Percentiles rank a stretch among this genome's conserved stretches.
These are phyloP conservation scores for Platysternon megacephalum DNA, from an alignment of 2,113 vertebrate species.

Conservation along the genomic window DNA sequence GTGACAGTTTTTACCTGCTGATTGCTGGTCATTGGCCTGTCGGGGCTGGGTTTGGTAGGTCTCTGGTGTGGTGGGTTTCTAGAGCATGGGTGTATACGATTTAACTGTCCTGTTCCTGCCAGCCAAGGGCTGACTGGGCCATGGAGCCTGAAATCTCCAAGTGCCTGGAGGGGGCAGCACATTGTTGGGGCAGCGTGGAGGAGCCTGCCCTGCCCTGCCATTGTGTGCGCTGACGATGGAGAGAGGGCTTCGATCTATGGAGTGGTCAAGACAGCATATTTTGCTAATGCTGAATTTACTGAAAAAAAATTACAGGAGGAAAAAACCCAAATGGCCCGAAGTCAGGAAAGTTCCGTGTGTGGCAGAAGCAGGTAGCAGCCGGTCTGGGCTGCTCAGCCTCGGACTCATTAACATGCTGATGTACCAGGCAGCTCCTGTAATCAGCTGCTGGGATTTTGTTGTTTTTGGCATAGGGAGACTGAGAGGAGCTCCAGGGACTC, in stretches of 20 bases:
- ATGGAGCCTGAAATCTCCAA: not conserved
- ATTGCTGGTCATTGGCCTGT: not conserved
- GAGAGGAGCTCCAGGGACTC: not conserved
- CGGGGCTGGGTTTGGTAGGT: not conserved
- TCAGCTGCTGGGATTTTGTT: not conserved
- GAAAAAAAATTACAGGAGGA: not conserved
- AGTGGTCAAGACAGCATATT: not conserved
- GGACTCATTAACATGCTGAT: not conserved
- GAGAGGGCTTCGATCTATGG: not conserved
- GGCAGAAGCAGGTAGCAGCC: not conserved
- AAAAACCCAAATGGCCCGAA: not conserved
- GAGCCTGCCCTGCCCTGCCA: not conserved
- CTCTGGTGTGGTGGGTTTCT: not conserved
- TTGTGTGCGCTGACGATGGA: not conserved
- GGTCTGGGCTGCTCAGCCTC: not conserved
- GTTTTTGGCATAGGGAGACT: not conserved
- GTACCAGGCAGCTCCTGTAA: not conserved
- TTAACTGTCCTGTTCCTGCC: not conserved
- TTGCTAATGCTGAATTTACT: not conserved
- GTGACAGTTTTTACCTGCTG: fast-evolving
- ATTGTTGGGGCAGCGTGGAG: not conserved
- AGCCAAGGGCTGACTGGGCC: not conserved
- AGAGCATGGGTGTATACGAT: not conserved
- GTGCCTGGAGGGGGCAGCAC: not conserved
- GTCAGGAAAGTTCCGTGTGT: not conserved